These are phyloP conservation scores for Heterodera schachtii DNA, from an alignment of 1,140 invertebrate species.

Conservation along the genomic window DNA sequence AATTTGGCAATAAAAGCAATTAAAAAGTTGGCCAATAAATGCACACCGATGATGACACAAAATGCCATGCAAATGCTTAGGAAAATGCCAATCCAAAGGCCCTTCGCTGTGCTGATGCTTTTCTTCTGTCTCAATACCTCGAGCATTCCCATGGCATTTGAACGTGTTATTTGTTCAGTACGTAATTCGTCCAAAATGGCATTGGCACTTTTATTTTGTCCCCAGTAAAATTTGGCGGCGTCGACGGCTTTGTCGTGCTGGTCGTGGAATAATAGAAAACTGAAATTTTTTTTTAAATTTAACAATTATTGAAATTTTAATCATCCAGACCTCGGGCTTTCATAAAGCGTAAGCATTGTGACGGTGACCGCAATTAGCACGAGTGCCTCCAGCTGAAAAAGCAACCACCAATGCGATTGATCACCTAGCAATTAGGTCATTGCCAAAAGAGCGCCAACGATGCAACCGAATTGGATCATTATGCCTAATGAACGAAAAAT, in stretches of 20 bases:
- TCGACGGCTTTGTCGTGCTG: not conserved
- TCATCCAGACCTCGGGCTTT: not conserved
- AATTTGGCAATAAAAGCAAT: not conserved
- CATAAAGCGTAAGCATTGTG: not conserved
- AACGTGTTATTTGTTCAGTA: not conserved
- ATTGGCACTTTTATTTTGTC: not conserved
- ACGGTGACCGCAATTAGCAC: not conserved
- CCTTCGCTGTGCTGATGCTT: not conserved
- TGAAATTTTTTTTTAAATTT: not conserved
- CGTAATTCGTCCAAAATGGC: not conserved
- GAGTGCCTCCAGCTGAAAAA: not conserved
- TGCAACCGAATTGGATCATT: not conserved
- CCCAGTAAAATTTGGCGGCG: not conserved
- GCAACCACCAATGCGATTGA: not conserved
- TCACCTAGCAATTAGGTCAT: not conserved
- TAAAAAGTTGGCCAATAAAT: not conserved
- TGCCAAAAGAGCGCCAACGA: not conserved
- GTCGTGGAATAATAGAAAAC: not conserved
- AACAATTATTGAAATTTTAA: too few relatives aligned
- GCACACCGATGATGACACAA: not conserved
- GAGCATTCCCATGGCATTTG: not conserved
- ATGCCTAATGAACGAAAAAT: not conserved
- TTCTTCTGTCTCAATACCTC: not conserved
- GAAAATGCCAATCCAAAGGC: constrained; percentile 2
- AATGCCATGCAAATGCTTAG: not conserved